These are phyloP conservation scores for Achatina immaculata DNA, from an alignment of 1,140 invertebrate genomes.

Conservation along the genomic window DNA sequence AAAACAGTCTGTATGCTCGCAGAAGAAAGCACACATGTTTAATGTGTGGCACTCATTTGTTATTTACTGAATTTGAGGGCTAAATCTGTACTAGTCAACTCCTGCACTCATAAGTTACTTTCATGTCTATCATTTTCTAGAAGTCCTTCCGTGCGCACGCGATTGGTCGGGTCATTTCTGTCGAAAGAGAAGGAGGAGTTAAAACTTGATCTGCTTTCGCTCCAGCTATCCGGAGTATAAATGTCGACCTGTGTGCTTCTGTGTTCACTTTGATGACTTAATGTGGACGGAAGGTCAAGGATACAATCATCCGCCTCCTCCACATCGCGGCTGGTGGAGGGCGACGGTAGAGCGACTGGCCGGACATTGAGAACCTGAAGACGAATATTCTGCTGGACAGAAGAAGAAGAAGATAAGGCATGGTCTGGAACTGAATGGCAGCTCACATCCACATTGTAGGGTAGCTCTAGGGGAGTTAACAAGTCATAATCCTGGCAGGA, in stretches of 20 bases:
- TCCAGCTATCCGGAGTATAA: background rate
- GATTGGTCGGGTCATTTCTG: constrained; percentile 13
- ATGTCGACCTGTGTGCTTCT: background rate
- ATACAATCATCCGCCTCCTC: background rate
- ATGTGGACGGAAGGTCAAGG: background rate
- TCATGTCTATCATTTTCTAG: too few species aligned
- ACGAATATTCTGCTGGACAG: background rate
- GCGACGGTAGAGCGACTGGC: background rate
- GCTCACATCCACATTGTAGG: too few species aligned
- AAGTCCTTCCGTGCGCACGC: too few species aligned
- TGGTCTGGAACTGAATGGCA: background rate
- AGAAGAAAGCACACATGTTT: too few species aligned
- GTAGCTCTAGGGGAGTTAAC: too few species aligned
- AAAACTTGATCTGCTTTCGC: constrained; percentile 12
- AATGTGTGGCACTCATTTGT: too few species aligned
- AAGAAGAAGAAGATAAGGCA: background rate
- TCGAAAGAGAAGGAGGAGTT: constrained; percentile 27
- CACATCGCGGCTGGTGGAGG: background rate
- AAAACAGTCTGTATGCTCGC: too few species aligned
- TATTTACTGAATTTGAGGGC: too few species aligned
- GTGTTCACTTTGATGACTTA: background rate
- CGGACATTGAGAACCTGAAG: background rate
- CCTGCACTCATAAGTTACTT: too few species aligned
- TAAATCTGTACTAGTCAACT: too few species aligned
- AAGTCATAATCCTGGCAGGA: too few species aligned